Base-by-base conservation (phyloP, 2,113 vertebrate genomes). In the Myrmecophaga tridactyla region DNA sequence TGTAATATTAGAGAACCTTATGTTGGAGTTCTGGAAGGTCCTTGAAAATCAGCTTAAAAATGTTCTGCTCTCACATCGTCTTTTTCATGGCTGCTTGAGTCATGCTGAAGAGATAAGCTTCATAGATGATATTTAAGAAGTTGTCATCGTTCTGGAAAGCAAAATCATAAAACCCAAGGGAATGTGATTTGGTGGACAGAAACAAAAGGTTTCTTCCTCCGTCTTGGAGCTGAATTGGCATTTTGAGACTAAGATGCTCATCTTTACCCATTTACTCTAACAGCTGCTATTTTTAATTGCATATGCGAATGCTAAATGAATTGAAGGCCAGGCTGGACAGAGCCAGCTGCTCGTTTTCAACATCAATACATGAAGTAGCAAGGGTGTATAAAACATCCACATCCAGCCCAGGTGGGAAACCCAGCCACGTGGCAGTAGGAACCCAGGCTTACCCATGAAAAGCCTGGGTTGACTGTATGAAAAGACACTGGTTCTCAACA, bases 71-170 rank as follows among this genome's bases (percentile, higher is more conserved):
- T 99, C 97, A 98, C 77, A 96, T 8, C 0, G 98, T 63, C 41
- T 98, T 98, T 46, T 97, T 98, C 94, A 98, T 11, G 0, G 98
- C 93, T 0, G 98, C 97, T 93, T 98, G 98, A 39, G 98, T 97
- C 84, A 98, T 92, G 0, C 98, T 98, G 96, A 98, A 98, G 96
- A 99, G 97, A 97, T 99, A 99, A 1, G 99, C 98, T 96, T 99
- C 98, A 14, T 99, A 99, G 98, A 99, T 99, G 78, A 98, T 98
- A 95, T 99, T 99, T 96, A 99, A 96, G 98, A 99, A 99, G 96
- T 98, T 99, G 97, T 98, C 97, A 41, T 99, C 99, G 0, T 98
- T 99, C 99, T 99, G 99, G 93, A 99, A 99, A 94, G 98, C 21
- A 98, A 90, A 65, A 39, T 73, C 21, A 96, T 17, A 41, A 90